phyloP scores from a whole-genome alignment of 2,797 vertebrate species.

The Gymnopithys bicolor region DNA sequence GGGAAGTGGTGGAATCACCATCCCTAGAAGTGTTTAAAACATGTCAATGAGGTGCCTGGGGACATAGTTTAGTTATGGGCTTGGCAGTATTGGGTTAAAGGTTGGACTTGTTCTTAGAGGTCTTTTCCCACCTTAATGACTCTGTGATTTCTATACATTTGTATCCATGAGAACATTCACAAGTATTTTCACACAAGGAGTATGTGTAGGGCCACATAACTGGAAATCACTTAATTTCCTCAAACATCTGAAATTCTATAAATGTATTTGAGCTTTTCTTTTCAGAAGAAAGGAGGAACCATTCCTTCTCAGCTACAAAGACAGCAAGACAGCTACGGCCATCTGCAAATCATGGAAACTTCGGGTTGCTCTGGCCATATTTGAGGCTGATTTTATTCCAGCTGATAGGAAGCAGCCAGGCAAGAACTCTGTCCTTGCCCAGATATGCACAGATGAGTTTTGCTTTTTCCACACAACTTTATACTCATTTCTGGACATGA shows the following conservation, averaged over 20 bases:
- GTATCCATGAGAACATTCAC: neutral
- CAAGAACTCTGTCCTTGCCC: neutral
- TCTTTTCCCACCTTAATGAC: neutral
- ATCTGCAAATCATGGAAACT: neutral
- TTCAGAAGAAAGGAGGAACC: neutral
- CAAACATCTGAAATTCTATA: neutral
- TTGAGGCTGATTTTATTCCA: neutral
- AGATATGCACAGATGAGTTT: neutral
- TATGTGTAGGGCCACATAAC: rapidly evolving
- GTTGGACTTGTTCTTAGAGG: neutral
- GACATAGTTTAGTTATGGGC: neutral
- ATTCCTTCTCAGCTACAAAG: neutral
- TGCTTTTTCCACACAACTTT: neutral
- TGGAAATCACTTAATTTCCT: neutral
- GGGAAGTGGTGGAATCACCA: neutral
- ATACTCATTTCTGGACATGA: neutral
- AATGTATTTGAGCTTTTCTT: neutral
- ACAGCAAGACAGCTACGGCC: neutral
- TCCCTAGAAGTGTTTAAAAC: neutral
- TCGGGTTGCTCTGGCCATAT: rapidly evolving
- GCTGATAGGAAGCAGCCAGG: neutral
- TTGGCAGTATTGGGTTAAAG: neutral
- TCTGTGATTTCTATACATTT: neutral
- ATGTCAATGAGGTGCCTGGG: rapidly evolving
- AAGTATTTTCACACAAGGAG: neutral